Evolutionary conservation across 2,797 vertebrate species (phyloP), one percentile per base, ranked within the genome.

Genomic region (Pipistrellus nathusii): DNA sequence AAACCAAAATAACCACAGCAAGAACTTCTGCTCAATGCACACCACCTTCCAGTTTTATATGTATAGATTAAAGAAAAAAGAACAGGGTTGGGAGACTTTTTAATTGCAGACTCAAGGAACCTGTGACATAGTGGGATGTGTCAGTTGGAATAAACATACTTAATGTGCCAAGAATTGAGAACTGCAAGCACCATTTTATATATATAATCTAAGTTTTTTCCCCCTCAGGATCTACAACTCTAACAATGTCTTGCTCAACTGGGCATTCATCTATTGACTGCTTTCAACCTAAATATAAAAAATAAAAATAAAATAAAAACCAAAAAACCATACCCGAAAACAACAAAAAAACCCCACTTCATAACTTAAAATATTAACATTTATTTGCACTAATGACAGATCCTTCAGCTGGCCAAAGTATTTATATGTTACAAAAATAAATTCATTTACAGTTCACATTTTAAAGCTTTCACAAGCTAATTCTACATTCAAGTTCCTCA

Each of bases 401-500:
- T 35, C 27, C 77, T 91, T 94, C 13, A 46, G n/a, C 21, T 90
- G 44, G 62, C 84, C 41, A 80, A 80, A n/a, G 53, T 4, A 92
- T 38, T 48, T 83, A 86, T 6, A 18, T 3, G 3, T 41, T 76
- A 89, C 57, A 93, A 88, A 96, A 96, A 96, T 91, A 92, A 88
- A 88, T 81, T 88, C 21, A 72, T 88, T 80, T 82, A 92, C 30
- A 93, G 55, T 87, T 95, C 46, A 73, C 46, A 59, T 85, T 95
- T 77, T 81, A 30, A 94, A 93, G 69, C 41, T 93, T 93, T 91
- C 85, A 96, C 27, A 95, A 93, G 88, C 62, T 84, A 93, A 81
- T 32, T 71, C 80, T 57, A 90, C 9, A 86, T 23, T 88, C 55
- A 89, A 93, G 44, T 94, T 95, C 94, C 81, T 95, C 73, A 91